Base-by-base conservation (phyloP, 2,797 vertebrate species). In the Miichthys miiuy region DNA sequence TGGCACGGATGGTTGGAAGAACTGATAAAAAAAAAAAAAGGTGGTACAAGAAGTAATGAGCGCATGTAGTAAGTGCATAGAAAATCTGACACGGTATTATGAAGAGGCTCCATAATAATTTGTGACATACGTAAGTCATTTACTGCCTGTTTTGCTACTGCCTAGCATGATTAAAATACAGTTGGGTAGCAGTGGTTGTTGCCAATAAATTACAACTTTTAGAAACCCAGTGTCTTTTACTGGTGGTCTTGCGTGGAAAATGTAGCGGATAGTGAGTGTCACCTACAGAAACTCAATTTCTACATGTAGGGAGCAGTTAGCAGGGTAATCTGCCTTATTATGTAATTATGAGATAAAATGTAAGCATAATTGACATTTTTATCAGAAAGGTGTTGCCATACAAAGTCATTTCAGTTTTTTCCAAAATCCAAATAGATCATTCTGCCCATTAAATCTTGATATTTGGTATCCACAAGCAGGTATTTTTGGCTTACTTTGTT, bases 1-100 rank as follows among this genome's bases (percentile, higher is more conserved):
- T 90, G 84, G 96, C 95, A 0, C 97, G 96, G 85, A 99, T 96
- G 3, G 94, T 97, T 48, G 98, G 98, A 13, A 98, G 96, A 21
- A 99, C 98, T 99, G 87, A 20, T n/a, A 92, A 89, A 3, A 67
- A 10, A 78, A 44, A 9, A 8, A 13, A 46, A 12, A 48, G 23
- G 13, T 1, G 48, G 8, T 5, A 41, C 12, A 23, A 41, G 0
- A 34, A 34, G 21, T 30, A 46, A n/a, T 11, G 13, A 61, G 14
- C 1, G 5, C 20, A 55, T 21, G 5, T 18, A 67, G 17, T 21
- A 34, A 23, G 30, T 2, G 51, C 1, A 8, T 11, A 7, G 1
- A 46, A 18, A n/a, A 18, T 34, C 6, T 25, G n/a, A 71, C 18
- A 30, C 0, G 9, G 44, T 12, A 27, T 23, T 56, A 23, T 23